These are phyloP conservation scores for Formica exsecta DNA, from an alignment of 1,140 invertebrate species.

Conservation along the genomic window DNA sequence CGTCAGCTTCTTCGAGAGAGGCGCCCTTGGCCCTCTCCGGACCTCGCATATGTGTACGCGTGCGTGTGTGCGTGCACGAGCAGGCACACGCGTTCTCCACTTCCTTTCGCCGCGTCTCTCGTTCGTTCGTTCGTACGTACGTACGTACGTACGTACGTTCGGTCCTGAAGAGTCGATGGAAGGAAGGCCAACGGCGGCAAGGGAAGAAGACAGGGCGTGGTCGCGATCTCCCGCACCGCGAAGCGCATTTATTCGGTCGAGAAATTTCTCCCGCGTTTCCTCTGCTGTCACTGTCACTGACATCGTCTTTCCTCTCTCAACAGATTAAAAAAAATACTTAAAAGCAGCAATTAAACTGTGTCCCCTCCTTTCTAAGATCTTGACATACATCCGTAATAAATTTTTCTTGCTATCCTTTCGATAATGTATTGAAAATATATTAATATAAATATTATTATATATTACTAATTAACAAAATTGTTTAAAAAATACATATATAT, in stretches of 20 bases:
- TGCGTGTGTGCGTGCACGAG: not conserved
- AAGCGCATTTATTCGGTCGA: conserved; percentile 73
- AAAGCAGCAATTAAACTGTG: not conserved
- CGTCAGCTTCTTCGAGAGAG: conserved; percentile 59
- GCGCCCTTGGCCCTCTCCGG: conserved; percentile 66
- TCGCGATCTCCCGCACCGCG: conserved; percentile 73
- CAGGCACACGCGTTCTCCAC: conserved; percentile 52
- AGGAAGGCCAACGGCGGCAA: conserved; percentile 69
- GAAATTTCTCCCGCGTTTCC: conserved; percentile 56
- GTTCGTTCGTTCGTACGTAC: conserved; percentile 41
- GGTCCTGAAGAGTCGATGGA: conserved; percentile 67
- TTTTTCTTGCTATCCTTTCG: too few relatives aligned
- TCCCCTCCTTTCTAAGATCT: not conserved
- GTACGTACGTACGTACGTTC: conserved; percentile 32
- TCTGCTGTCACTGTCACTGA: conserved; percentile 11
- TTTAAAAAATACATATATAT: too few relatives aligned
- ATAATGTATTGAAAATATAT: not conserved
- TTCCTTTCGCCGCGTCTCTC: conserved; percentile 59
- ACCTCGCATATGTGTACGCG: conserved; percentile 33
- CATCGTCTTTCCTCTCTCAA: conserved; percentile 53
- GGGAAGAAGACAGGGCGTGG: conserved; percentile 76
- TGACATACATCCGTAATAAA: not conserved
- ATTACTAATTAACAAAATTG: too few relatives aligned
- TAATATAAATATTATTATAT: conserved; percentile 8
- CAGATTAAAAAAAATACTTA: conserved; percentile 24